Base-by-base conservation (phyloP, 1,140 invertebrate genomes). In the Zeugodacus cucurbitae region DNA sequence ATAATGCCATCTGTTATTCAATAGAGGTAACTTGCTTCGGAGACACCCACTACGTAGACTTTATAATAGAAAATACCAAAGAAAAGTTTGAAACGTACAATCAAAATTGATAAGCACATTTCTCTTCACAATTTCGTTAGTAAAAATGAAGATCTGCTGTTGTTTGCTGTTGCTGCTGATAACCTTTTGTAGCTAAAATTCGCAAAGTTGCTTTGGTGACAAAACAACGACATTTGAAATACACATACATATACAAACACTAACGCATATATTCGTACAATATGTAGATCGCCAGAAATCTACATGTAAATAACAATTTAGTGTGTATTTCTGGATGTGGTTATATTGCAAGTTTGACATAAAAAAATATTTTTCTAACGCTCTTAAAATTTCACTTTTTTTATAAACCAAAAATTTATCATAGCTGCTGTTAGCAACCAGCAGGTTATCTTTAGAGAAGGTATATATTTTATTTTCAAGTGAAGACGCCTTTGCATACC, bases 131-230 rank as follows among this genome's bases (percentile, higher is more conserved):
- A 22, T 74, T 74, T 74, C n/a, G 7, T 74, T 74, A 74, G 8
- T 74, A 41, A 44, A 74, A 41, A 44, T 37, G 58, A 62, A 62
- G n/a, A 26, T 62, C 58, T 62, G 58, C 58, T 26, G 37, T 74
- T 74, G 7, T 74, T 74, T 44, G 37, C 20, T 41, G 70, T n/a
- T 74, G 8, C 5, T n/a, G 32, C 34, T 74, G 70, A 74, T 74
- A 74, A 74, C 70, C 70, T 74, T 74, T 74, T 22, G 70, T 8
- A 44, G 70, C 70, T 74, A 74, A 74, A 74, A 74, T 74, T 74
- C 44, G 70, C 70, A 74, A 17, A 74, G 37, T 22, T 41, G 22
- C 37, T 74, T 0, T 74, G 6, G 32, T 41, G 70, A 74, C 70
- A 74, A 17, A 74, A 74, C 3, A 41, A 70, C 26, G n/a, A 17